Base-by-base conservation (phyloP, 1,140 invertebrate genomes). In the Alviniconcha marisindica region DNA sequence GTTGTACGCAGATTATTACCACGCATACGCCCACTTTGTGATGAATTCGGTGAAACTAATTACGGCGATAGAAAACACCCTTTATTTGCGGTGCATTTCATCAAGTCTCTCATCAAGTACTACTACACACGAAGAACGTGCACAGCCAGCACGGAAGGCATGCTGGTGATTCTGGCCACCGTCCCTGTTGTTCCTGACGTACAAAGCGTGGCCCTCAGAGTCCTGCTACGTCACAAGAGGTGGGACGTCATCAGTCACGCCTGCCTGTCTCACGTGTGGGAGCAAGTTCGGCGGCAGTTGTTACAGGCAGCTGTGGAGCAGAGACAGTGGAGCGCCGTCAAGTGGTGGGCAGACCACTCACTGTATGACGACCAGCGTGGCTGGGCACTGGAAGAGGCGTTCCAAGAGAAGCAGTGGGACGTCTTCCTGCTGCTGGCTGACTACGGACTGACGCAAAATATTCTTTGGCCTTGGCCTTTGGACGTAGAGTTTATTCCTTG, bases 281-380 rank as follows among this genome's bases (percentile, higher is more conserved):
- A 71, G 36, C 31, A 71, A 28, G 66, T 33, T 14, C 66, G 66
- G 66, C 14, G 66, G 4, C 36, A 2, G 36, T 28, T 71, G 66
- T 71, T 71, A n/a, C 21, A 71, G 66, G 66, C 66, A 33, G 66
- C 66, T 33, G 66, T 71, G 66, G 31, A 33, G 66, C 66, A 71
- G 66, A 71, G 66, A 71, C 31, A 71, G 66, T 71, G 66, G 66
- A 33, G 10, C 15, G 36, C 36, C 7, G 66, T 71, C 28, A 10
- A n/a, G 66, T 31, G 36, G 66, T 38, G 28, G 66, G 21, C 28
- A 15, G 66, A 71, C 66, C 66, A 71, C 66, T 33, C 31, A 7
- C 21, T 71, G 66, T 28, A 71, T 31, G n/a, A 71, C 36, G 66
- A 71, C 31, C 28, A 71, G 66, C 66, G 66, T 36, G 28, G 36